Evolutionary conservation across 23 tunicate genomes (phyloP), one percentile per base, ranked within the genome.

Genomic region (Ciona savignyi): DNA sequence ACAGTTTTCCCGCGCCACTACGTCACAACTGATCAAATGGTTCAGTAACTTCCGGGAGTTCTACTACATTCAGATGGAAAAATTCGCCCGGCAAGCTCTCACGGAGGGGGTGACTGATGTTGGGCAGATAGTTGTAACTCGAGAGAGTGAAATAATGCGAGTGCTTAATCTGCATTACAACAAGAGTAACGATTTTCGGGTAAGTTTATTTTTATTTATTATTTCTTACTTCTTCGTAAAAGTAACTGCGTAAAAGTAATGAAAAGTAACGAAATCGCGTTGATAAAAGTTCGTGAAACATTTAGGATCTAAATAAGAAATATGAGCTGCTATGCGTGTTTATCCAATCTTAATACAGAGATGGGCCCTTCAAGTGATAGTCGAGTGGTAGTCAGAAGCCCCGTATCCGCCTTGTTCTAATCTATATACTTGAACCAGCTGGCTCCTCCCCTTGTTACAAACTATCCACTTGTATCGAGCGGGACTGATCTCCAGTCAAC

Each of bases 11-110:
- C 85, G 99, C 63, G 99, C 99, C 63, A 87, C 88, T 61, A 95
- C 99, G 2, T 95, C 99, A 25, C 99, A 95, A 70, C 86, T 95
- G 72, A 95, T 95, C 79, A 95, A 95, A 72, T 95, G 99, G 99
- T 95, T 95, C 83, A 82, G 90, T 72, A 95, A 95, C 86, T 95
- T 95, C 63, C 95, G 99, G 2, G 99, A 95, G 69, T 95, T 95
- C 72, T 95, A 71, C 66, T 95, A 95, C 90, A 95, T 95, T n/a
- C 99, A 95, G 80, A 89, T 95, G 73, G 99, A 95, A 62, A 95
- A 95, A 65, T 95, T 83, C 63, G 86, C 99, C 64, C 71, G 99
- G 23, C 99, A 95, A 67, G 99, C 99, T 2, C 77, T 95, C 33
- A 65, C 74, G 1, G 90, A 87, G 20, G 98, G 98, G 42, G 49